Evolutionary conservation across 2,888 invertebrate genomes (phyloP), one percentile per base, ranked within the genome.

Genomic region (Trilocha varians): DNA sequence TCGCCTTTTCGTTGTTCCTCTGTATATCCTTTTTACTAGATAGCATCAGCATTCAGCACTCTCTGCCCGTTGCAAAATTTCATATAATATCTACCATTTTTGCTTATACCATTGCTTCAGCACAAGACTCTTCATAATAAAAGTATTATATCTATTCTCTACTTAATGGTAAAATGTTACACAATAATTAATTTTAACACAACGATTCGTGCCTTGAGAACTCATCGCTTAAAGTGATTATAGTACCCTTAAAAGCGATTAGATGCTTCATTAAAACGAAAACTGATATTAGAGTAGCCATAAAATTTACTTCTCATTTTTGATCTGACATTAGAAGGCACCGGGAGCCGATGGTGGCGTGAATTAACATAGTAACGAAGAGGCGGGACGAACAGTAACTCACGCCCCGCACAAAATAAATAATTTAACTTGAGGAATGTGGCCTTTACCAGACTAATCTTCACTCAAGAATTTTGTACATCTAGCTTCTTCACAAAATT

Each of bases 361-460:
- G 65, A 62, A 83, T 83, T 82, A 82, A 68, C 78, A 78, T 82
- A 74, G 80, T 84, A 84, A 83, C 76, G 78, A 83, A 84, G 78
- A 71, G 84, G 84, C 82, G 84, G 67, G 67, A 52, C 68, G 55
- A 58, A 48, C 76, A 67, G 78, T 79, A 76, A 76, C 78, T 79
- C 79, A 82, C 84, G 78, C 82, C 78, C 82, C 65, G 66, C 59
- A 78, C 74, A 72, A 80, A 78, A 83, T 82, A 82, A 84, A 83
- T 78, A 78, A 78, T 74, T 69, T 70, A 62, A 62, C 65, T 57
- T 48, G 55, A 53, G 77, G 82, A 83, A 80, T 79, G 78, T 59
- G 61, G 55, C 46, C 38, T n/a, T n/a, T 5, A 25, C 25, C 25
- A 9, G 25, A 5, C n/a, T n/a, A n/a, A 4, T 25, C 11, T 11